Evolutionary conservation across 2,113 vertebrate genomes (phyloP).

Genomic region (Nerophis lumbriciformis): DNA sequence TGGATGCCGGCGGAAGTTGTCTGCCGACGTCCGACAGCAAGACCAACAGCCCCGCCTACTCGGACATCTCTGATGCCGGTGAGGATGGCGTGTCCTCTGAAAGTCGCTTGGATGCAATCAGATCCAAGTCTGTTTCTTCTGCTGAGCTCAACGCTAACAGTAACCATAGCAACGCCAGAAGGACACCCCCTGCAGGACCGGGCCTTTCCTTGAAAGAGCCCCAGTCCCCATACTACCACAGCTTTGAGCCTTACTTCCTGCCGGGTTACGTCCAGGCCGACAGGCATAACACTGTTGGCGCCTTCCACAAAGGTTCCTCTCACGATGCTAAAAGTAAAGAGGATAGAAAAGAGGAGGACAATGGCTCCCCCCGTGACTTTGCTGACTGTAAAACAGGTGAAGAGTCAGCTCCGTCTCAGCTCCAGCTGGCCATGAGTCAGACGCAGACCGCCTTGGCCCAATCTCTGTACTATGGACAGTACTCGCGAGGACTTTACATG

Average conservation of each 20-base stretch:
- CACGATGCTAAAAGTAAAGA: constrained; percentile 79
- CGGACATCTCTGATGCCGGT: constrained; percentile 93
- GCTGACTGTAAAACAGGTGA: constrained; percentile 83
- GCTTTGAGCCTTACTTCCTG: constrained; percentile 93
- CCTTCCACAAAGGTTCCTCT: constrained; percentile 72
- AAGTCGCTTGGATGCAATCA: constrained; percentile 80
- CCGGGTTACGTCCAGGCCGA: constrained; percentile 87
- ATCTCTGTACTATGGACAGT: constrained; percentile 97
- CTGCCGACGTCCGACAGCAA: constrained; percentile 84
- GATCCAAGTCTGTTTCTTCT: constrained; percentile 83
- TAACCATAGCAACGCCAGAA: constrained; percentile 72
- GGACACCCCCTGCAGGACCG: constrained; percentile 76
- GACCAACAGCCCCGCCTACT: constrained; percentile 96
- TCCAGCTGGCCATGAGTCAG: constrained; percentile 92
- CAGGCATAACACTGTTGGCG: constrained; percentile 69
- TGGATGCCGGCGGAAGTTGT: constrained; percentile 74
- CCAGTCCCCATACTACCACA: constrained; percentile 88
- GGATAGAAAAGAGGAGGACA: constrained; percentile 80
- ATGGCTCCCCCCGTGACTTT: constrained; percentile 76
- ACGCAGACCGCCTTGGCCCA: constrained; percentile 94
- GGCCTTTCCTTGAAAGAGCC: constrained; percentile 79
- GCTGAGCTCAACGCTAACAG: constrained; percentile 80
- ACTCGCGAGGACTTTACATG: constrained; percentile 92
- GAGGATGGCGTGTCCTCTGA: constrained; percentile 90
- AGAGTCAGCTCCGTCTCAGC: constrained; percentile 82